Evolutionary conservation across 2,113 vertebrate genomes (phyloP).

Genomic region (Neogale vison): DNA sequence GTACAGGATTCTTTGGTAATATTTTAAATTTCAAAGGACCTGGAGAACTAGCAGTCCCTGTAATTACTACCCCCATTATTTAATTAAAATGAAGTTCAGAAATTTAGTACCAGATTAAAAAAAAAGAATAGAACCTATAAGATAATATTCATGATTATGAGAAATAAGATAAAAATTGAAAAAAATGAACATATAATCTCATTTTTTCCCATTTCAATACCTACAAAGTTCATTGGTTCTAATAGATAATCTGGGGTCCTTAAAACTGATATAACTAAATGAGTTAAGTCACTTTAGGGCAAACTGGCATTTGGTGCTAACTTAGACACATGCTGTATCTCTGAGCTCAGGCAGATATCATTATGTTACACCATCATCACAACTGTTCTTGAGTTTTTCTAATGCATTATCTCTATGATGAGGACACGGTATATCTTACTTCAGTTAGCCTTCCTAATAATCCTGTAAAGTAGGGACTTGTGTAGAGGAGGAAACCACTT

Average conservation of each 20-base stretch:
- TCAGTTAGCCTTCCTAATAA: background rate
- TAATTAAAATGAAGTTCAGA: background rate
- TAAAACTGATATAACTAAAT: background rate
- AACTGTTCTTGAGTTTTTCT: background rate
- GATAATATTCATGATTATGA: background rate
- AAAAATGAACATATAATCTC: background rate
- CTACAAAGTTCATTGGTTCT: background rate
- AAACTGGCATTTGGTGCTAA: background rate
- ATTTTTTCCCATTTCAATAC: background rate
- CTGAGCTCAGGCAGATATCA: background rate
- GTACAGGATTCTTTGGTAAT: background rate
- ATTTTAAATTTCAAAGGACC: background rate
- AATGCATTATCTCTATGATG: background rate
- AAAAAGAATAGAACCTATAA: background rate
- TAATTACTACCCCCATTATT: background rate
- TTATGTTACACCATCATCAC: background rate
- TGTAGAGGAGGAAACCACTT: background rate
- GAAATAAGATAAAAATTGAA: background rate
- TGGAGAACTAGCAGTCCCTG: background rate
- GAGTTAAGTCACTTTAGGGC: background rate
- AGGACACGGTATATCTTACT: background rate
- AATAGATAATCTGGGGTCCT: background rate
- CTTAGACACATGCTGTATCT: background rate
- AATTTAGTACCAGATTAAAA: background rate
- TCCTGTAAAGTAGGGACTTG: background rate